Conservation (phyloP, 2,888 invertebrate species). For the Amblyteles armatorius region DNA sequence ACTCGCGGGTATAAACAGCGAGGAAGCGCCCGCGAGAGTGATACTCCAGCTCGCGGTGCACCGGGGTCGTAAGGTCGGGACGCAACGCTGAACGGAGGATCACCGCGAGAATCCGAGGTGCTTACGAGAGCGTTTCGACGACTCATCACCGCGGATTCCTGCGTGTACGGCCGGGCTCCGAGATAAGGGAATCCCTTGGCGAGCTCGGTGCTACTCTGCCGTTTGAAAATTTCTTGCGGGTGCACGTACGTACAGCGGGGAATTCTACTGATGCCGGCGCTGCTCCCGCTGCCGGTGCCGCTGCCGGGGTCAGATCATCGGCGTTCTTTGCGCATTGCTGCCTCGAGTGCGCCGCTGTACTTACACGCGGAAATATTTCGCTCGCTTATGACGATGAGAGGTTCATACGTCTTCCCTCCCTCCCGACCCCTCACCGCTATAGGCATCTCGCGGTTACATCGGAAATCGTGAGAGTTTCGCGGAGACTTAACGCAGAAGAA, state of each 20-base stretch:
- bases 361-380: constrained; percentile 40
- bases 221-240: constrained; percentile 53
- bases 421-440: background rate
- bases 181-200: constrained; percentile 75
- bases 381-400: constrained; percentile 54
- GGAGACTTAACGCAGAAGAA: constrained; percentile 13
- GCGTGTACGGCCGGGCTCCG: constrained; percentile 67
- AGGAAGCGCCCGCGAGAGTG: constrained; percentile 44
- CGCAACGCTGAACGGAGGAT: constrained; percentile 69
- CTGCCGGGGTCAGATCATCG: constrained; percentile 53
- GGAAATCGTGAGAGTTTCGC: constrained; percentile 32
- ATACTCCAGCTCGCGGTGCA: constrained; percentile 35
- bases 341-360: constrained; percentile 27
- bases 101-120: constrained; percentile 75
- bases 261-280: constrained; percentile 52
- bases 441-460: constrained; percentile 20
- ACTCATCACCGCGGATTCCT: constrained; percentile 78
- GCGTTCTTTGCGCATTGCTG: constrained; percentile 57
- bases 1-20: constrained; percentile 24
- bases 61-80: constrained; percentile 70
- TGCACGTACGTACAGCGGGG: constrained; percentile 21
- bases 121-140: constrained; percentile 74
- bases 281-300: constrained; percentile 8
- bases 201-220: constrained; percentile 39
- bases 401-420: constrained; percentile 44